phyloP scores from a whole-genome alignment of 1,140 invertebrate genomes.

The Muscidifurax raptorellus region DNA sequence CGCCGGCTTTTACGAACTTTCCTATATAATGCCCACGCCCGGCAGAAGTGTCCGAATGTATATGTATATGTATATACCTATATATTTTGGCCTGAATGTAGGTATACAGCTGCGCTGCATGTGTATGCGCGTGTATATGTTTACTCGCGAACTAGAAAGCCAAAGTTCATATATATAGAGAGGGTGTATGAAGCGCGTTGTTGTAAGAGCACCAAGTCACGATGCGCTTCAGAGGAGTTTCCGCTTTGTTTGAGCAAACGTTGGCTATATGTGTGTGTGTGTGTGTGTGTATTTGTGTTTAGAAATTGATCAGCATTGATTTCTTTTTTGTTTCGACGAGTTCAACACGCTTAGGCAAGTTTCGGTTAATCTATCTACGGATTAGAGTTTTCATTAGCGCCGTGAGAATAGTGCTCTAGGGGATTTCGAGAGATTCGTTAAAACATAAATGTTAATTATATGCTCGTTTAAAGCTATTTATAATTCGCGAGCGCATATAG shows the following conservation, averaged over 20 bases:
- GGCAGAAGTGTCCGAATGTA: not conserved
- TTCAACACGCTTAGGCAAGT: no score
- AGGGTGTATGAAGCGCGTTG: not conserved
- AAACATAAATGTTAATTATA: no score
- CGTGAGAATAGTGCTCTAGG: no score
- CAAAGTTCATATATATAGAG: not conserved
- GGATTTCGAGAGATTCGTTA: no score
- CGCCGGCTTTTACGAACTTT: no score
- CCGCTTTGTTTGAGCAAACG: conserved; percentile 5
- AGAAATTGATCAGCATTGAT: not conserved
- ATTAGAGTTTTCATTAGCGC: no score
- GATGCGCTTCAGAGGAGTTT: conserved; percentile 6
- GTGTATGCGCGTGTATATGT: not conserved
- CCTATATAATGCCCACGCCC: no score
- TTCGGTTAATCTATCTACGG: no score
- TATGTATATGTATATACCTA: not conserved
- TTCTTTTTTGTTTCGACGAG: no score
- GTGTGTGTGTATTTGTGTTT: not conserved
- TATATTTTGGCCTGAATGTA: not conserved
- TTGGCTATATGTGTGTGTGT: not conserved
- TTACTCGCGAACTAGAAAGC: no score
- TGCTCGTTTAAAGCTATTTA: no score
- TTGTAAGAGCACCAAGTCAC: not conserved
- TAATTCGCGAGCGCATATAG: no score
- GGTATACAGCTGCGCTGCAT: not conserved